Percentiles rank a stretch among this genome's conserved stretches.
phyloP scores from a whole-genome alignment of 2,888 invertebrate species.

The Podotricha telesiphe region DNA sequence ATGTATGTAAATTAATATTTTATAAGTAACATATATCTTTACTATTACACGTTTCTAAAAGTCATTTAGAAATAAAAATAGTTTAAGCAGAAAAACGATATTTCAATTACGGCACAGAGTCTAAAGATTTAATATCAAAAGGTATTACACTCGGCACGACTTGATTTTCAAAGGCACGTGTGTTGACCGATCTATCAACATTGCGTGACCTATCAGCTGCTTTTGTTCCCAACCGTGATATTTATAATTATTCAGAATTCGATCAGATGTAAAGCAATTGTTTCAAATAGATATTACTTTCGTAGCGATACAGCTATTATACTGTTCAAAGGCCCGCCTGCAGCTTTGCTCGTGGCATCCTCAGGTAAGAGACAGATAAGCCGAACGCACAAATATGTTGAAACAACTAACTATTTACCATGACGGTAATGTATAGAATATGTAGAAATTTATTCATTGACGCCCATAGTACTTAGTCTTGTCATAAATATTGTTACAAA shows the following conservation, averaged over 20 bases:
- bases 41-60: background rate
- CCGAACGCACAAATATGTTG: slow-evolving; percentile 9
- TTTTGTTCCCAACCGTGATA: slow-evolving; percentile 67
- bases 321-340: slow-evolving; percentile 31
- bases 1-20: background rate
- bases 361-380: slow-evolving; percentile 27
- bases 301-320: slow-evolving; percentile 29
- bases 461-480: too few relatives aligned
- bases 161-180: slow-evolving; percentile 48
- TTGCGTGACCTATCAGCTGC: slow-evolving; percentile 68
- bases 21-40: background rate
- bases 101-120: slow-evolving; percentile 1
- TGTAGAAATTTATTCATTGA: background rate
- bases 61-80: background rate
- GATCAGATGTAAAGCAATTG: slow-evolving; percentile 42
- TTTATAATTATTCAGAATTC: slow-evolving; percentile 60
- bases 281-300: slow-evolving; percentile 28
- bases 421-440: background rate
- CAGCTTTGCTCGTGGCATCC: slow-evolving; percentile 22
- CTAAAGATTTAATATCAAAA: slow-evolving; percentile 41
- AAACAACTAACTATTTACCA: slow-evolving; percentile 13
- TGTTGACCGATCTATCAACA: slow-evolving; percentile 61
- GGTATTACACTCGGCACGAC: slow-evolving; percentile 35
- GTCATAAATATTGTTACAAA: too few relatives aligned
- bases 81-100: background rate